A percentile compares a stretch with the other conserved stretches of the same genome.
phyloP scores from a whole-genome alignment of 2,797 vertebrate species.

The Perodicticus potto region DNA sequence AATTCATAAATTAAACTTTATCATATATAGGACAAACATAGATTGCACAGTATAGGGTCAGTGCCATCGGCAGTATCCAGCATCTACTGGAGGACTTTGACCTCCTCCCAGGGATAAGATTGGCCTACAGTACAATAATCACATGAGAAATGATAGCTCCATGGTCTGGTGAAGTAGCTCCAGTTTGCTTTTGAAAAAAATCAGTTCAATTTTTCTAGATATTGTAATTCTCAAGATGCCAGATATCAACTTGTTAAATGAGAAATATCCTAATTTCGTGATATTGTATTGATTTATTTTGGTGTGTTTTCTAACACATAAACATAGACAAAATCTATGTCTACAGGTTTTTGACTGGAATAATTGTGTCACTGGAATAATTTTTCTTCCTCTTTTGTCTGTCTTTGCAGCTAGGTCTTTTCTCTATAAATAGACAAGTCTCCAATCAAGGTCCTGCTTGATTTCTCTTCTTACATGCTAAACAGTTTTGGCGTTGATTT shows the following conservation, averaged over 20 bases:
- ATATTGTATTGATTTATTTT: not conserved
- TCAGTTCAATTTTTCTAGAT: not conserved
- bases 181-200: constrained; percentile 21
- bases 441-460: not conserved
- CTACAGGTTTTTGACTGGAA: not conserved
- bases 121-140: not conserved
- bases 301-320: not conserved
- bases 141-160: not conserved
- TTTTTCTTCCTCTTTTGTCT: not conserved
- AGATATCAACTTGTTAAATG: not conserved
- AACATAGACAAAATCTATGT: not conserved
- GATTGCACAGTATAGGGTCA: not conserved
- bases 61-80: not conserved
- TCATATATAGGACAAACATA: not conserved
- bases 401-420: not conserved
- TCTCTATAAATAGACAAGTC: not conserved
- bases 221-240: not conserved
- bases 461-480: not conserved
- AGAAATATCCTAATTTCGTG: not conserved
- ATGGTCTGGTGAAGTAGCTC: not conserved
- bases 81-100: not conserved
- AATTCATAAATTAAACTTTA: not conserved
- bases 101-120: not conserved
- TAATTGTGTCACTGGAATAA: not conserved
- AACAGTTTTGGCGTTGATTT: not conserved